These are phyloP conservation scores for Julus scandinavius DNA, from an alignment of 2,888 invertebrate species.

Conservation along the genomic window DNA sequence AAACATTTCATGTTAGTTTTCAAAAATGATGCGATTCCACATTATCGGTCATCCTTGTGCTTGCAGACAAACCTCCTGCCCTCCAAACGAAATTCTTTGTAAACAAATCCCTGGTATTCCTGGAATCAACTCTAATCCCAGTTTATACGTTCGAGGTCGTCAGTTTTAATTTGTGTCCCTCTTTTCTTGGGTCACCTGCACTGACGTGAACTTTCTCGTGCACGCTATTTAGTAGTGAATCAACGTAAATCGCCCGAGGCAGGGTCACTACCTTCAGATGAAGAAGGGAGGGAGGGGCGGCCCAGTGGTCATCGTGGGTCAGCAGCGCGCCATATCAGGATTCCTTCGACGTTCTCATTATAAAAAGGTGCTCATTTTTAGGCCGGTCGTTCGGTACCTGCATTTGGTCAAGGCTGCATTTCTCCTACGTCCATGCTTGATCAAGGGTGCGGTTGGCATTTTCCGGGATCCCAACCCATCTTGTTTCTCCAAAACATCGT, in stretches of 20 bases:
- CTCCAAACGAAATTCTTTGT: neutral
- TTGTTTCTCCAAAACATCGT: neutral
- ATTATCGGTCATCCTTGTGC: neutral
- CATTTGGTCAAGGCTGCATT: constrained; percentile 29
- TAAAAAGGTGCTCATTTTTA: neutral
- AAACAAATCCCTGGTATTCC: neutral
- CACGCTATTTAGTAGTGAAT: neutral
- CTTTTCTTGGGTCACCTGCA: constrained; percentile 1
- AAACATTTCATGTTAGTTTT: neutral
- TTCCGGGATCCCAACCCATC: constrained; percentile 5
- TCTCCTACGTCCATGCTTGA: neutral
- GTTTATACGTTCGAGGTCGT: constrained; percentile 27
- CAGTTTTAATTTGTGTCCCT: neutral
- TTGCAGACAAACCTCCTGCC: neutral
- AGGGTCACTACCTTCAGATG: constrained; percentile 36
- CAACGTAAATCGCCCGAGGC: neutral
- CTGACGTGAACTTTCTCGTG: constrained; percentile 16
- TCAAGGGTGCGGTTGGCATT: constrained; percentile 3
- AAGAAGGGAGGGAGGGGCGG: constrained; percentile 44
- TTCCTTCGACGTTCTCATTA: neutral
- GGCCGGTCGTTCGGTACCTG: constrained; percentile 14
- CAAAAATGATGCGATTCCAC: neutral
- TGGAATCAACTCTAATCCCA: neutral
- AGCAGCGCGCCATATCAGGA: constrained; percentile 28
- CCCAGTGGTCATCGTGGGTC: constrained; percentile 45